Evolutionary conservation across 2,888 invertebrate genomes (phyloP).

Genomic region (Limnephilus rhombicus): DNA sequence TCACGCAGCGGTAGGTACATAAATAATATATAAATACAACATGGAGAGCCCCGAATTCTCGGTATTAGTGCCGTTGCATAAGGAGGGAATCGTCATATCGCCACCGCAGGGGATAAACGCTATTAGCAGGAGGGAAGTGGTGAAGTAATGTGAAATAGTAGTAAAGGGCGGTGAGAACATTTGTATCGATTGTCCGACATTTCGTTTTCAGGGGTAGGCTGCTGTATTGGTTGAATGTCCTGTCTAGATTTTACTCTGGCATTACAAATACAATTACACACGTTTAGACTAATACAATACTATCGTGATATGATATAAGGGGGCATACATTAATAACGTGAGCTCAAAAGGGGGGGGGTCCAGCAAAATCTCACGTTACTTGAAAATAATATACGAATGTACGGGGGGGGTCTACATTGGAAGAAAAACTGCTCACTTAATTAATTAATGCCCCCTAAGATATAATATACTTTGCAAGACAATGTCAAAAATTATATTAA

Average conservation of each 20-base stretch:
- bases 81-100: conserved; percentile 21
- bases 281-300: not conserved
- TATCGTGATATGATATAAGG: no score
- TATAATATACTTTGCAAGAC: not conserved
- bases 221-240: not conserved
- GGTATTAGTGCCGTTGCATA: conserved; percentile 6
- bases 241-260: not conserved
- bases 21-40: not conserved
- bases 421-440: no score
- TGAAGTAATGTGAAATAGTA: not conserved
- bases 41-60: not conserved
- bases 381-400: no score
- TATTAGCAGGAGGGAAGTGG: not conserved
- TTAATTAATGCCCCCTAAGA: no score
- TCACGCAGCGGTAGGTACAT: not conserved
- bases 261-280: not conserved
- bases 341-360: no score
- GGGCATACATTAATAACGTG: no score
- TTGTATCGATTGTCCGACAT: conserved; percentile 34
- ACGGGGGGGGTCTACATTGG: no score
- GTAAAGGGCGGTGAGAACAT: not conserved
- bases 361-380: no score
- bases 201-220: not conserved
- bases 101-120: conserved; percentile 18
- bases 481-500: not conserved